Evolutionary conservation across 2,113 vertebrate genomes (phyloP), one percentile per base, ranked within the genome.

Genomic region (Progne subis): DNA sequence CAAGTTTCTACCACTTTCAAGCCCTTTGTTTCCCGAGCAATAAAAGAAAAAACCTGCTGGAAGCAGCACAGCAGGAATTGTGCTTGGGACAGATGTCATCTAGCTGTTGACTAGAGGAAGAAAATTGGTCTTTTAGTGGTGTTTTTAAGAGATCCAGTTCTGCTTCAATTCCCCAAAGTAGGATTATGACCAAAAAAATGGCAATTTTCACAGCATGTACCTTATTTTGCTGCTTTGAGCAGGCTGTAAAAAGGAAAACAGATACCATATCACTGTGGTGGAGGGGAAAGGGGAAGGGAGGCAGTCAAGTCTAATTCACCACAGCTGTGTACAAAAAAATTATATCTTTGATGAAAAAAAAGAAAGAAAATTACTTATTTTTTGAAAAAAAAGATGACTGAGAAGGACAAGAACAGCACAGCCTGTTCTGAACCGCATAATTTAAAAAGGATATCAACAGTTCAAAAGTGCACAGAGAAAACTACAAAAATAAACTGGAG

Each of bases 261-360:
- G 94, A 91, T 77, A 76, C 43, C 18, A 0, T 80, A 65, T 52
- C 75, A n/a, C 79, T 82, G 76, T 76, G 74, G 43, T 67, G 80
- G 82, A 57, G 37, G 84, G 52, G 21, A 83, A 47, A 82, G 55
- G 71, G 43, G 29, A 92, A 80, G 24, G 25, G 68, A 92, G 71
- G 88, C 88, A 95, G 68, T 86, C 63, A 77, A 80, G 29, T 26
- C 86, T 94, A 97, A 97, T 96, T 94, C 60, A 70, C 75, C 72
- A 91, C 94, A 94, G 96, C 92, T 96, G 95, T 50, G 64, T 59
- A 70, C 21, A 59, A 92, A 92, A 81, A 92, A 95, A 69, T 44
- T 41, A 92, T 34, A 86, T 83, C 72, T 57, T 64, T 88, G 86
- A 95, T 43, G 55, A 34, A 81, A 88, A 87, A 37, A 87, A 87